Conservation (phyloP, 2,888 invertebrate genomes). For the Nycteola revayana region DNA sequence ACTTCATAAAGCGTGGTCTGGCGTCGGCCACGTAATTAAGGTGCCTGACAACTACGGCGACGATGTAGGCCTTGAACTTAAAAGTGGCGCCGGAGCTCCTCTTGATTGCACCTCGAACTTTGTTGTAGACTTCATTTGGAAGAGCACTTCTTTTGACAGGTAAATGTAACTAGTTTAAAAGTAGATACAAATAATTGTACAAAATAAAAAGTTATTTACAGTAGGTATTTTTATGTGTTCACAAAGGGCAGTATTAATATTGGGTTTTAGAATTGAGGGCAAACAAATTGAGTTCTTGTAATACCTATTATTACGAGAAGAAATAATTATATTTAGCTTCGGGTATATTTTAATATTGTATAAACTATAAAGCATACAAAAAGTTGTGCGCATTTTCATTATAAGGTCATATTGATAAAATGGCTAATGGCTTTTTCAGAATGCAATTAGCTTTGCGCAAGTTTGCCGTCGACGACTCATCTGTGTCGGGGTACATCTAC, state of each 20-base stretch:
- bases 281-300: too few species aligned
- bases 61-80: constrained; percentile 98
- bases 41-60: constrained; percentile 98
- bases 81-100: constrained; percentile 95
- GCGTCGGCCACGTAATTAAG: constrained; percentile 98
- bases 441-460: constrained; percentile 97
- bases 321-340: too few species aligned
- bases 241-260: too few species aligned
- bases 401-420: too few species aligned
- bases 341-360: too few species aligned
- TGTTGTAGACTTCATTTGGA: constrained; percentile 99
- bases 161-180: constrained; percentile 58
- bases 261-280: too few species aligned
- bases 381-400: too few species aligned
- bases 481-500: constrained; percentile 98
- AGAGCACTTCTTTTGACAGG: constrained; percentile 98
- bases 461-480: constrained; percentile 97
- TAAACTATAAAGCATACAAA: too few species aligned
- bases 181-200: constrained; percentile 11
- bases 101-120: constrained; percentile 97
- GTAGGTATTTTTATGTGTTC: too few species aligned
- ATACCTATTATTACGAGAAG: too few species aligned
- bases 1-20: constrained; percentile 97
- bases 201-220: too few species aligned
- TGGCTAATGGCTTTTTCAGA: too few species aligned